A percentile compares a stretch with the other conserved stretches of the same genome.
Conservation (phyloP, 2,888 invertebrate species). For the Xestobium rufovillosum region DNA sequence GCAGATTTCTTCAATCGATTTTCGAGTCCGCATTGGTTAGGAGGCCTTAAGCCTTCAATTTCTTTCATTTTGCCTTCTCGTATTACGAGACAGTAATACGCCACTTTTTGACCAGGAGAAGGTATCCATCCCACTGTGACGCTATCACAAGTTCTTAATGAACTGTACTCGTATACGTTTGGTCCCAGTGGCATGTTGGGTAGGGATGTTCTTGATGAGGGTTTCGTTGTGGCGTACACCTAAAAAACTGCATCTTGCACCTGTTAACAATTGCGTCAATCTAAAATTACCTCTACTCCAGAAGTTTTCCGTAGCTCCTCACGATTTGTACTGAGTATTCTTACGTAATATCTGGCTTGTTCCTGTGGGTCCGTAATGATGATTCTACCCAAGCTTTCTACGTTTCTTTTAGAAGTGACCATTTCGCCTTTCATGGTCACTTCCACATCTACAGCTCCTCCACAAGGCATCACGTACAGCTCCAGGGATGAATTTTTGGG, state of each 20-base stretch:
- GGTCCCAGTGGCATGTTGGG: conserved; percentile 49
- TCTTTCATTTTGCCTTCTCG: conserved; percentile 36
- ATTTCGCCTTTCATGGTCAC: conserved; percentile 39
- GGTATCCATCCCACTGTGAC: conserved; percentile 53
- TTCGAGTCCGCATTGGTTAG: conserved; percentile 45
- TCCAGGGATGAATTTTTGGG: conserved; percentile 28
- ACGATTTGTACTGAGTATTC: conserved; percentile 45
- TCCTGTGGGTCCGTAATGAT: conserved; percentile 38
- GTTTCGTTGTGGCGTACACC: conserved; percentile 47
- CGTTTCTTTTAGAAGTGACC: conserved; percentile 37
- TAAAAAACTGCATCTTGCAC: conserved; percentile 24
- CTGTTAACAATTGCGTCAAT: conserved; percentile 4
- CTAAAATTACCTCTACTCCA: conserved; percentile 44
- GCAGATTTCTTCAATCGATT: conserved; percentile 39
- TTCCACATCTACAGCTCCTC: conserved; percentile 46
- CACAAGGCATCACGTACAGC: conserved; percentile 51
- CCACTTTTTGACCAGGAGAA: conserved; percentile 42
- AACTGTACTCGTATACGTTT: conserved; percentile 46
- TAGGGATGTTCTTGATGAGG: conserved; percentile 41
- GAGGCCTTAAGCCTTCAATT: conserved; percentile 32
- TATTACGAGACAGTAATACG: conserved; percentile 41
- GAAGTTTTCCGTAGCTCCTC: conserved; percentile 46
- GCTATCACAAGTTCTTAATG: conserved; percentile 46
- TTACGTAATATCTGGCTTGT: conserved; percentile 46
- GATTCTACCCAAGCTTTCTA: conserved; percentile 45